Evolutionary conservation across 2,888 invertebrate genomes (phyloP), one percentile per base, ranked within the genome.

Genomic region (Acholoe squamosa): DNA sequence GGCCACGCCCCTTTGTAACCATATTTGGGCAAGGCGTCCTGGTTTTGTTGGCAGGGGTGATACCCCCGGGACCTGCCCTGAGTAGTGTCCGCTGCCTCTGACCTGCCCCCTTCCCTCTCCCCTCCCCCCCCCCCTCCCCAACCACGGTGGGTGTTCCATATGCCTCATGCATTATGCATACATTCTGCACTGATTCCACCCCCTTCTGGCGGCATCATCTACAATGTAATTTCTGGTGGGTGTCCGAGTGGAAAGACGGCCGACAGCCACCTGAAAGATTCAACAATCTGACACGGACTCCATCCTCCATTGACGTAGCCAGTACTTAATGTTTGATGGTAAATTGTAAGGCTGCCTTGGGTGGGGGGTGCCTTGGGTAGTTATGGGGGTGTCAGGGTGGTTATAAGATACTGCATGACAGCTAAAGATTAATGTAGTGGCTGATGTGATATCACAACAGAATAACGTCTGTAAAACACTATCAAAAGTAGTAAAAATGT

Each of bases 1-100:
- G 80, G 80, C 80, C 80, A 33, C 80, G 80, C 80, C 80, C 80
- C 80, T 43, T 80, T 80, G n/a, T 7, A n/a, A 16, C 80, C 80
- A 80, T 43, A 80, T 43, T 80, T 80, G 80, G 80, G 34, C 43
- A 80, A 3, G 33, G 12, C 80, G 33, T 19, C 25, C 28, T 5
- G 3, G 28, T 0, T 28, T 14, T n/a, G 61, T n/a, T 61, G 61
- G 14, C 28, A 71, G 28, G 14, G n/a, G 71, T 28, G 3, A 14
- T 28, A n/a, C 28, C 71, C 25, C 12, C 1, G 71, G 25, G 25
- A 61, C 14, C 3, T 28, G 71, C 14, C 28, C 28, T 71, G 5
- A 28, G 22, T n/a, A n/a, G 28, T 28, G 71, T 3, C 71, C 14
- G 28, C 71, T 28, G 31, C 25, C n/a, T 71, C 25, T 71, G 71